Evolutionary conservation across 1,140 invertebrate genomes (phyloP), one percentile per base, ranked within the genome.

Genomic region (Solenopsis invicta): DNA sequence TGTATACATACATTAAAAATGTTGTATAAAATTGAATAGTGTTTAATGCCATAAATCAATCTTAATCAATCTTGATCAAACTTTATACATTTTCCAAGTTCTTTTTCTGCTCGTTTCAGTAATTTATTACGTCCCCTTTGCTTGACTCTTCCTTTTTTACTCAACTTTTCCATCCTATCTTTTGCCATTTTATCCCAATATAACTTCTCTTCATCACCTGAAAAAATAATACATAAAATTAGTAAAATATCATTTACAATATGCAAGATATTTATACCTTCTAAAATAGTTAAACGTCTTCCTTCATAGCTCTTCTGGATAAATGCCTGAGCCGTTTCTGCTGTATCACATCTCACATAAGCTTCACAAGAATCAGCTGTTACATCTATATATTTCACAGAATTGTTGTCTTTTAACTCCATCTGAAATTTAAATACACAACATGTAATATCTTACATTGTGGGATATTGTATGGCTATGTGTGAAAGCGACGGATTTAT

Each of bases 161-260:
- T 91, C 4, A 96, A 93, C 89, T 97, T 97, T 13, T 96, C 94
- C 81, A 95, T 94, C 76, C 97, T 95, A 92, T 97, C 96, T 61
- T 91, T 92, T 61, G 93, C 86, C 67, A 97, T 97, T 94, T 97
- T 97, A 13, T 96, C 93, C 97, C 97, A 97, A 92, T 97, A 97
- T 1, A 92, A 86, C 48, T 94, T 95, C 92, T 97, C 97, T 88
- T 96, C 96, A 34, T 96, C 96, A 21, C 95, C 96, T 93, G 92
- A 37, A 91, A 88, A 77, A 59, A 13, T 29, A 48, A 69, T 45
- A 45, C 9, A 64, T 56, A 50, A 48, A 13, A 29, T 52, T 67
- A 4, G 5, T 66, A 64, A 64, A 69, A 67, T 88, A 50, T 82
- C 76, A 66, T 59, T 59, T 21, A 18, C 10, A 82, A n/a, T 34